phyloP scores from a whole-genome alignment of 2,888 invertebrate species.

The Conchocele bisecta region DNA sequence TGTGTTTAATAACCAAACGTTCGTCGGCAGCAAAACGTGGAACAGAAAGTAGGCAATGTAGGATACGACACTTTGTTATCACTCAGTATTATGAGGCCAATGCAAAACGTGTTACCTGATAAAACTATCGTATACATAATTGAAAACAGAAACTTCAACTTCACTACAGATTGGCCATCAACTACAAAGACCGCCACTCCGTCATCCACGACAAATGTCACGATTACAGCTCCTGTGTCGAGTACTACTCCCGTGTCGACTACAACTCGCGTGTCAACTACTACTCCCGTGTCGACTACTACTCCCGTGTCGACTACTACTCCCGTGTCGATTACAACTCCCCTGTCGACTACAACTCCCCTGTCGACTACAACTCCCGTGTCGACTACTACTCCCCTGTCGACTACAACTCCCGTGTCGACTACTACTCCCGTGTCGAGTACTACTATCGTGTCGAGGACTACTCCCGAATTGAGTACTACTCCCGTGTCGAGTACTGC shows the following conservation, averaged over 20 bases:
- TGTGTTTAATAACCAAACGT: no score
- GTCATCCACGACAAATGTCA: background rate
- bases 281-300: background rate
- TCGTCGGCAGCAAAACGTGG: no score
- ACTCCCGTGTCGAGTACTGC: no score
- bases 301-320: background rate
- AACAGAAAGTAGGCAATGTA: no score
- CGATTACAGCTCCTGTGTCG: background rate
- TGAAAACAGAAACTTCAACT: no score
- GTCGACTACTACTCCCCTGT: background rate
- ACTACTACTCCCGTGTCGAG: background rate
- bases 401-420: background rate
- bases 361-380: background rate
- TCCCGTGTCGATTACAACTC: background rate
- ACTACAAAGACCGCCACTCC: background rate
- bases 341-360: background rate
- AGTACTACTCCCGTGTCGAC: background rate
- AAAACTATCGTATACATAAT: no score
- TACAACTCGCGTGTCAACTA: background rate
- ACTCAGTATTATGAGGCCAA: no score
- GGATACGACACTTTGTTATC: no score
- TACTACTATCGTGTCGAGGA: background rate
- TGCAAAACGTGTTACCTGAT: no score
- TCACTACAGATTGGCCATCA: no score
- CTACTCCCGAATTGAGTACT: background rate